Conservation (phyloP, 2,797 vertebrate genomes). For the Decapterus maruadsi region DNA sequence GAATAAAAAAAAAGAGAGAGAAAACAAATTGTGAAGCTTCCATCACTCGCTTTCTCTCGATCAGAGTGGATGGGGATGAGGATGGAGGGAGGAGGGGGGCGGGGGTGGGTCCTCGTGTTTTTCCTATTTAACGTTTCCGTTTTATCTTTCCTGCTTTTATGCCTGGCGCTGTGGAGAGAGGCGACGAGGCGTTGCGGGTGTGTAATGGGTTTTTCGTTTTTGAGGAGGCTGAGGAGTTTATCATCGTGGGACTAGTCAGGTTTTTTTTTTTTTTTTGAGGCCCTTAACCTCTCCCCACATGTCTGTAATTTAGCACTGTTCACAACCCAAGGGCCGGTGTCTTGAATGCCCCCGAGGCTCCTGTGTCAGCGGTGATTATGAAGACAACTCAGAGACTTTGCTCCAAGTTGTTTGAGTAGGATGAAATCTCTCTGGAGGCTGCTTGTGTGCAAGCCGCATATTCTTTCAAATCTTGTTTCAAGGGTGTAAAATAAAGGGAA, state of each 20-base stretch:
- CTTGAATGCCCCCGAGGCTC: slow-evolving; percentile 32
- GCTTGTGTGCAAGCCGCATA: neutral
- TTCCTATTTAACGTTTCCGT: slow-evolving; percentile 70
- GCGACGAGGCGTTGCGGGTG: slow-evolving; percentile 55
- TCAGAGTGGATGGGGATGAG: neutral
- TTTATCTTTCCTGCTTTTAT: slow-evolving; percentile 70
- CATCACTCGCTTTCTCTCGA: slow-evolving; percentile 22
- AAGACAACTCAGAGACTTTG: slow-evolving; percentile 19
- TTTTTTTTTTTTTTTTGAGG: slow-evolving; percentile 40
- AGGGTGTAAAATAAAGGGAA: neutral
- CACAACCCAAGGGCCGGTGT: slow-evolving; percentile 21
- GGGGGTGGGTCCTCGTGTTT: slow-evolving; percentile 55
- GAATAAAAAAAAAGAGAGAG: slow-evolving; percentile 34
- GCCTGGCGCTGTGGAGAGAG: slow-evolving; percentile 51
- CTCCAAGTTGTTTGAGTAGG: slow-evolving; percentile 24
- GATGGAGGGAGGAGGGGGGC: slow-evolving; percentile 31
- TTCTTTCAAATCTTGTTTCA: slow-evolving; percentile 7
- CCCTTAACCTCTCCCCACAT: slow-evolving; percentile 42
- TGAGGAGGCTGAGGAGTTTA: slow-evolving; percentile 62
- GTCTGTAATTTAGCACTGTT: slow-evolving; percentile 54
- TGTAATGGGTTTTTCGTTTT: slow-evolving; percentile 72
- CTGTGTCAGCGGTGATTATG: slow-evolving; percentile 19
- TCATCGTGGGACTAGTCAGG: slow-evolving; percentile 28
- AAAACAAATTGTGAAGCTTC: slow-evolving; percentile 54
- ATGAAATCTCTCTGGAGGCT: slow-evolving; percentile 19